These are phyloP conservation scores for Myotis planiceps DNA, from an alignment of 2,797 vertebrate species.

Conservation along the genomic window DNA sequence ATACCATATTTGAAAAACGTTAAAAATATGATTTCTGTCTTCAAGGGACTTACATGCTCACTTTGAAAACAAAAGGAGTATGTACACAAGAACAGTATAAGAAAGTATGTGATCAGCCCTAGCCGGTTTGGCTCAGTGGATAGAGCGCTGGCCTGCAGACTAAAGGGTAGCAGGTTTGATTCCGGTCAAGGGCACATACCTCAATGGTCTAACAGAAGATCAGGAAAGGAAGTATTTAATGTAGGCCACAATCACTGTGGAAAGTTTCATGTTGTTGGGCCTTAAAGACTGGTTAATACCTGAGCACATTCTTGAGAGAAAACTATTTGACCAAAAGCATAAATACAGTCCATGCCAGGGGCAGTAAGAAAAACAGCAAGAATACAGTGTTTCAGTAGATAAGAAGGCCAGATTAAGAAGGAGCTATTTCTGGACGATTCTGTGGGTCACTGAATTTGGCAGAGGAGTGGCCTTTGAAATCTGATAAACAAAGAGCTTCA, in stretches of 20 bases:
- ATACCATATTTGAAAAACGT: not conserved
- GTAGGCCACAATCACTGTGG: not conserved
- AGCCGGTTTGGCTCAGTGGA: no score
- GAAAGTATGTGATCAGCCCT: not conserved
- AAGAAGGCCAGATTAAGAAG: not conserved
- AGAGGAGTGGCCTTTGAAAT: constrained; percentile 30
- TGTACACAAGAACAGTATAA: not conserved
- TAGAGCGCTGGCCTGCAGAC: no score
- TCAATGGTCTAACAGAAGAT: not conserved
- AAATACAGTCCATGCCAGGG: not conserved
- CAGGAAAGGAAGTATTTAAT: not conserved
- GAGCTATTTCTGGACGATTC: not conserved
- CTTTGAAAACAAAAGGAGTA: not conserved
- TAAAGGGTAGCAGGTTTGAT: no score
- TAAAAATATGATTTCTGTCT: not conserved
- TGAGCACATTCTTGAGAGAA: not conserved
- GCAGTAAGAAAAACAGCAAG: not conserved
- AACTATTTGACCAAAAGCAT: not conserved
- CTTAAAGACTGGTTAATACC: not conserved
- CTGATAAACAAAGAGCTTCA: not conserved
- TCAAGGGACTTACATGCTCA: not conserved
- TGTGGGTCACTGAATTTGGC: not conserved
- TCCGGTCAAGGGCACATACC: no score
- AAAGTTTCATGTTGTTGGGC: not conserved
- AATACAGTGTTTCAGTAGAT: not conserved